Conservation (phyloP, 2,888 invertebrate genomes). For the Physocephala rufipes region DNA sequence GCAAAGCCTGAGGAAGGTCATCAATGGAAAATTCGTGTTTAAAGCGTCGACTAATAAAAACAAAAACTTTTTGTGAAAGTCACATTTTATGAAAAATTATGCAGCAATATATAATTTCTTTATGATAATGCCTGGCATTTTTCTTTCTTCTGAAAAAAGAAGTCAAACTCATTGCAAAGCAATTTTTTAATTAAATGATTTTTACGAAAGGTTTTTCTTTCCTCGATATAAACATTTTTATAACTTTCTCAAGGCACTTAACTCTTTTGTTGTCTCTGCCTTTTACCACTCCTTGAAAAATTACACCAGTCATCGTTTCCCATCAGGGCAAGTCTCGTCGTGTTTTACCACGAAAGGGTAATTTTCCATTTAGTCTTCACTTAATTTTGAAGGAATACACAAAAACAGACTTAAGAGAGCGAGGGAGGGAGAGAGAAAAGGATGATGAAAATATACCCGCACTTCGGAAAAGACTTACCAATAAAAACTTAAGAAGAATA, state of each 20-base stretch:
- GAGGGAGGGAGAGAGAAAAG: not conserved
- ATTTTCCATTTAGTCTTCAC: slow-evolving; percentile 1
- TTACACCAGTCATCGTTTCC: not conserved
- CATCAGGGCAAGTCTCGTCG: too few species aligned
- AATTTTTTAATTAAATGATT: too few species aligned
- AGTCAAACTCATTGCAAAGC: too few species aligned
- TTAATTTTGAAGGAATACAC: not conserved
- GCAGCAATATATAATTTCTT: too few species aligned
- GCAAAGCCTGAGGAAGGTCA: too few species aligned
- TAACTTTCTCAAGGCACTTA: not conserved
- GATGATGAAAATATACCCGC: not conserved
- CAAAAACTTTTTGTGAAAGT: too few species aligned
- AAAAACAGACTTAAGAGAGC: not conserved
- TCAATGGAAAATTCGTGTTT: too few species aligned
- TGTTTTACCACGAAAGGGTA: not conserved
- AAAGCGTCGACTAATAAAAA: too few species aligned
- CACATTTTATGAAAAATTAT: too few species aligned
- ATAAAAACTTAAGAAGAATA: not conserved
- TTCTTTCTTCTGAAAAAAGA: too few species aligned
- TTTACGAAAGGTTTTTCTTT: not conserved
- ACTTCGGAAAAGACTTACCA: too few species aligned
- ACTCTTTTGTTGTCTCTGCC: not conserved
- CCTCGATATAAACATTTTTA: not conserved
- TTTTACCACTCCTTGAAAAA: not conserved
- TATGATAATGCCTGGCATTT: too few species aligned